Evolutionary conservation across 2,113 vertebrate species (phyloP).

Genomic region (Malurus melanocephalus): DNA sequence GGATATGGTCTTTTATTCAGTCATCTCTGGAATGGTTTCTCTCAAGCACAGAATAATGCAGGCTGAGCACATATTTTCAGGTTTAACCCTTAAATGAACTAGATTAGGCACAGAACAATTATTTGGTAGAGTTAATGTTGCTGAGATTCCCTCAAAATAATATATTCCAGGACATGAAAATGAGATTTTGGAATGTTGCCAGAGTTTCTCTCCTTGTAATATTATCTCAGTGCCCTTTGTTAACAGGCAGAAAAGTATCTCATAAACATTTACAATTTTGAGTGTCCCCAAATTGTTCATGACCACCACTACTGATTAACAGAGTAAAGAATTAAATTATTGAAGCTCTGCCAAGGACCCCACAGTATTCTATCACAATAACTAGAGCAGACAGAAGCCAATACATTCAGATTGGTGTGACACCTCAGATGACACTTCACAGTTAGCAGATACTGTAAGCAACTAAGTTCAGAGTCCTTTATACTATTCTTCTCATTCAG

Average conservation of each 20-base stretch:
- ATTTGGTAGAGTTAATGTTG: not conserved
- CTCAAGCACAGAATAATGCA: not conserved
- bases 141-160: not conserved
- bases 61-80: not conserved
- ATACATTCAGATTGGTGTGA: not conserved
- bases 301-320: not conserved
- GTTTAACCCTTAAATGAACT: not conserved
- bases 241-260: not conserved
- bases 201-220: not conserved
- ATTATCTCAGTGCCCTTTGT: not conserved
- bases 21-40: not conserved
- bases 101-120: not conserved
- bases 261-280: accelerated
- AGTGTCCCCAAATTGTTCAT: not conserved
- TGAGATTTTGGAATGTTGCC: not conserved
- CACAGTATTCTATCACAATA: not conserved
- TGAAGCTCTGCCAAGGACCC: not conserved
- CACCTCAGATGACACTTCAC: not conserved
- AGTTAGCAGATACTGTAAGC: not conserved
- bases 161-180: not conserved
- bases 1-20: not conserved
- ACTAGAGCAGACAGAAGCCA: not conserved
- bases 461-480: not conserved
- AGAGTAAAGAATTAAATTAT: not conserved
- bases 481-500: not conserved